Evolutionary conservation across 2,113 vertebrate genomes (phyloP).

Genomic region (Notarius lentiginosus): DNA sequence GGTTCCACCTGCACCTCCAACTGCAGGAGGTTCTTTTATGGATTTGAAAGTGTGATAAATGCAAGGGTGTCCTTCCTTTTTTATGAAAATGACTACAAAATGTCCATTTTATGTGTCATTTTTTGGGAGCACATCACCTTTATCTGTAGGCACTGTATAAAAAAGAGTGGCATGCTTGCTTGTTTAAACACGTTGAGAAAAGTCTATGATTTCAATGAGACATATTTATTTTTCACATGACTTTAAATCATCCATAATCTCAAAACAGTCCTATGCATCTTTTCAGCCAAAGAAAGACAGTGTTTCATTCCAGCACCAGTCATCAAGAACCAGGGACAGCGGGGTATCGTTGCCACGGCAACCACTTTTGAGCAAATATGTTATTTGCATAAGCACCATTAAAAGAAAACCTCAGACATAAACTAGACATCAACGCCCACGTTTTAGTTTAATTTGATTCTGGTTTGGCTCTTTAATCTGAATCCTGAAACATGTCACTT

Average conservation of each 20-base stretch:
- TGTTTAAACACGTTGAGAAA: too few relatives aligned
- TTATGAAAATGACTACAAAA: too few relatives aligned
- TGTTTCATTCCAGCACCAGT: not conserved
- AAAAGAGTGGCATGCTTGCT: too few relatives aligned
- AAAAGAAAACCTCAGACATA: not conserved
- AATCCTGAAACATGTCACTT: not conserved
- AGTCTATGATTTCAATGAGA: too few relatives aligned
- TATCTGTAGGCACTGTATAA: too few relatives aligned
- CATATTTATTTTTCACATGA: too few relatives aligned
- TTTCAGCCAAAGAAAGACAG: not conserved
- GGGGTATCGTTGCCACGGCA: not conserved
- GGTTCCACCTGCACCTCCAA: too few relatives aligned
- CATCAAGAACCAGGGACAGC: not conserved
- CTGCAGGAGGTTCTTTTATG: too few relatives aligned
- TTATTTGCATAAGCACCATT: not conserved
- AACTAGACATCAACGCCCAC: not conserved
- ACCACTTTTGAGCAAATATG: not conserved
- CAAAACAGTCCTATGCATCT: not conserved
- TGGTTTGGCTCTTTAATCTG: not conserved
- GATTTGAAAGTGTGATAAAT: too few relatives aligned
- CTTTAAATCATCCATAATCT: not conserved
- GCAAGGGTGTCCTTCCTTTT: too few relatives aligned
- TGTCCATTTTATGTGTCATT: too few relatives aligned
- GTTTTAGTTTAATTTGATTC: not conserved
- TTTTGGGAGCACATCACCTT: too few relatives aligned